Base-by-base conservation (phyloP, 2,113 vertebrate species). In the Crotophaga sulcirostris region DNA sequence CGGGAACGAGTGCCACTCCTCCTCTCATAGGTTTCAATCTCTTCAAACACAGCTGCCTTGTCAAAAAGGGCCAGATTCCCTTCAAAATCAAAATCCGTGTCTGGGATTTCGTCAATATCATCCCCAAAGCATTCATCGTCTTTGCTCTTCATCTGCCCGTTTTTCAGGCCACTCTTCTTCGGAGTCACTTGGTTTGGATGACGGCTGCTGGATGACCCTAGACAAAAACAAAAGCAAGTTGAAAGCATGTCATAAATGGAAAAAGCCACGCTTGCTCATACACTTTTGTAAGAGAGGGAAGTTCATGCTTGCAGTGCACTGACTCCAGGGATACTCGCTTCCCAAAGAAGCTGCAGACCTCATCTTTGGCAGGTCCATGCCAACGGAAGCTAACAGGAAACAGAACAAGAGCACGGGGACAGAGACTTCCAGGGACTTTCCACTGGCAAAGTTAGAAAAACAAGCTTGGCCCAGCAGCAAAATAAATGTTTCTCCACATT, bases 81-180 rank as follows among this genome's bases (percentile, higher is more conserved):
- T 86, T 99, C 99, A 47, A 99, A 99, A 84, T 99, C 99, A 93
- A 99, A 99, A 93, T 99, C 99, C 1, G 99, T 98, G 59, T 99
- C 99, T 9, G 99, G 98, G 84, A 99, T 98, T 8, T 99, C 99
- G 0, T 99, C 99, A 13, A 99, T 98, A 26, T 98, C 97, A 3
- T 99, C 99, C 23, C 99, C 99, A 8, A 99, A 99, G 96, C 99
- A 99, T 84, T 99, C 99, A 0, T 99, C 99, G 5, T 99, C 99
- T 97, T 99, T 98, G 89, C 97, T 99, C 96, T 99, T 99, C 98
- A 99, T 98, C 33, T 98, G 99, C 52, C 99, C 99, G 3, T 99
- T 99, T 94, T 99, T 99, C 78, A 99, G 76, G 4, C 99, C 99
- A 0, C 99, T 99, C 97, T 99, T 99, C 95, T 99, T 99, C 0